Base-by-base conservation (phyloP, 2,888 invertebrate genomes). In the Epicampocera succincta region DNA sequence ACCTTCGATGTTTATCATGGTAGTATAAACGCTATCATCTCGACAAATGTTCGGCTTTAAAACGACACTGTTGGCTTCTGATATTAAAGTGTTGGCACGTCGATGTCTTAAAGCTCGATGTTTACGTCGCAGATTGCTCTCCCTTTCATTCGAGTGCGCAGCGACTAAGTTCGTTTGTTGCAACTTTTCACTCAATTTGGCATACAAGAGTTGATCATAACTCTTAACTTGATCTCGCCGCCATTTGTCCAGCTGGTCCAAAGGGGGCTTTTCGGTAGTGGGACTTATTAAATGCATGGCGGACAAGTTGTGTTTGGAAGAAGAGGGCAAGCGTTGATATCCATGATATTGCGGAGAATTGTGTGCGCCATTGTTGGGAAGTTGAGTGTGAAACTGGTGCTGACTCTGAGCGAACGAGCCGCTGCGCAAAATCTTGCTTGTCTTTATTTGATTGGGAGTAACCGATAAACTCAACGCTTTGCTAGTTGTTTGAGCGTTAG, bases 201-300 rank as follows among this genome's bases (percentile, higher is more conserved):
- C 88, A 84, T 90, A 90, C 76, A 91, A 84, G 48, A 90, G 87
- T 84, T 90, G 90, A 82, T 91, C 91, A 74, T 88, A 90, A 85
- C 90, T 89, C 74, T 90, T 90, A 25, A 87, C 87, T 46, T 89
- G 89, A 33, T 83, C 68, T 11, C 84, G 82, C 15, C 77, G 82
- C 92, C 93, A 93, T 84, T 92, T 92, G 50, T 93, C 92, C 17
- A 93, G 92, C 77, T 91, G 90, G n/a, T 90, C 90, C 68, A 89
- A 86, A 3, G 87, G 85, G 12, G 88, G 83, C 76, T 87, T 88
- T 17, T 87, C 88, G 40, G 87, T 66, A 56, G 85, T 86, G 17
- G 87, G 87, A 84, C 87, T 87, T 1, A 87, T 75, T 19, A 87
- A 84, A 83, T 87, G 88, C 48, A 89, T 72, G 6, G 87, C 78